These are phyloP conservation scores for Mimumesa dahlbomi DNA, from an alignment of 2,888 invertebrate genomes.

Conservation along the genomic window DNA sequence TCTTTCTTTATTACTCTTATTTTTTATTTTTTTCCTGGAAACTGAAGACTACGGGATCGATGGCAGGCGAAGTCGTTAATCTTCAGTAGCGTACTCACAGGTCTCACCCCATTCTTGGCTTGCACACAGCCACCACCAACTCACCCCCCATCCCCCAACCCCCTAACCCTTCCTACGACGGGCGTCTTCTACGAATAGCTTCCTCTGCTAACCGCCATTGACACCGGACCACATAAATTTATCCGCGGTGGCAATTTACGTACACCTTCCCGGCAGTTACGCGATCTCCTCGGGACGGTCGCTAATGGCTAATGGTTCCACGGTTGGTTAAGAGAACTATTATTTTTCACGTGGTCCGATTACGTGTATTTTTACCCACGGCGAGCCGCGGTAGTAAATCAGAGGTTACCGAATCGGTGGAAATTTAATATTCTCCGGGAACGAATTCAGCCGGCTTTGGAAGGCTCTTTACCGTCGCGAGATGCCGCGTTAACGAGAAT, in stretches of 20 bases:
- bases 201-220: conserved; percentile 41
- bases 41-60: conserved; percentile 46
- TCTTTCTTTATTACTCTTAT: conserved; percentile 54
- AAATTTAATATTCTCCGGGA: conserved; percentile 26
- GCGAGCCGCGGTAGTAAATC: not conserved
- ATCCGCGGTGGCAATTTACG: conserved; percentile 23
- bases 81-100: conserved; percentile 36
- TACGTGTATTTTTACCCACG: not conserved
- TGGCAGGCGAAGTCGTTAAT: conserved; percentile 53
- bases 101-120: conserved; percentile 7
- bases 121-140: conserved; percentile 20
- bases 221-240: conserved; percentile 48
- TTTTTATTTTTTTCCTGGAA: conserved; percentile 10
- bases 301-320: conserved; percentile 37
- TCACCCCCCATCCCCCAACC: conserved; percentile 15
- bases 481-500: conserved; percentile 25
- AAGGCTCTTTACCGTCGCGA: not conserved
- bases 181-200: conserved; percentile 21
- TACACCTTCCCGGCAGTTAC: conserved; percentile 13
- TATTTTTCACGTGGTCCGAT: conserved; percentile 23
- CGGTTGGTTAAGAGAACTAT: conserved; percentile 7
- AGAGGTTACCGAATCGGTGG: not conserved
- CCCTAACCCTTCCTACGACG: conserved; percentile 4
- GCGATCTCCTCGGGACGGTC: conserved; percentile 9
- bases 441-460: not conserved